Evolutionary conservation across 2,113 vertebrate genomes (phyloP).

Genomic region (Lycaon pictus): DNA sequence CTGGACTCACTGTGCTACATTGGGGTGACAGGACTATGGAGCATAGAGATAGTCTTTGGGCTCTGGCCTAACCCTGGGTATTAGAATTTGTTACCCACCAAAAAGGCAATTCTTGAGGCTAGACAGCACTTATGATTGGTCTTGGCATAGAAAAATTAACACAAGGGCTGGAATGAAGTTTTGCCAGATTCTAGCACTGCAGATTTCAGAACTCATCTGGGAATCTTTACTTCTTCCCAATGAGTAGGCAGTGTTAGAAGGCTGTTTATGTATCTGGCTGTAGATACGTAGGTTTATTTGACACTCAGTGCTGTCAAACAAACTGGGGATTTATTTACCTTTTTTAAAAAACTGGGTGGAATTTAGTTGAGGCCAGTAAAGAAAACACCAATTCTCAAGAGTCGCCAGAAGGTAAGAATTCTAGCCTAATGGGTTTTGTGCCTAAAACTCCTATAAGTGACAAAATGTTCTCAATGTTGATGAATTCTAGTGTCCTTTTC

Average conservation of each 20-base stretch:
- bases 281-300: neutral
- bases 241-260: neutral
- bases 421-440: neutral
- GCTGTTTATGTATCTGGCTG: neutral
- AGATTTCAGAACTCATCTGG: neutral
- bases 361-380: slow-evolving; percentile 20
- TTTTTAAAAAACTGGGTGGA: neutral
- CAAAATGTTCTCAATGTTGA: neutral
- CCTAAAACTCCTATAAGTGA: neutral
- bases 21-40: neutral
- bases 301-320: neutral
- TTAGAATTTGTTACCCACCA: neutral
- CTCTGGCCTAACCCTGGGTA: neutral
- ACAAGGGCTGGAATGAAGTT: neutral
- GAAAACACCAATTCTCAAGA: neutral
- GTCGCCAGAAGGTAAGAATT: neutral
- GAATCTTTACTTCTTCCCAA: neutral
- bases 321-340: neutral
- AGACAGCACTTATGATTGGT: neutral
- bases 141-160: neutral
- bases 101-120: neutral
- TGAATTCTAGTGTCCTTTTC: neutral
- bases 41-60: neutral
- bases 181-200: neutral
- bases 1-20: neutral